Conservation (phyloP, 2,888 invertebrate species). For the Lordiphosa andalusiaca region DNA sequence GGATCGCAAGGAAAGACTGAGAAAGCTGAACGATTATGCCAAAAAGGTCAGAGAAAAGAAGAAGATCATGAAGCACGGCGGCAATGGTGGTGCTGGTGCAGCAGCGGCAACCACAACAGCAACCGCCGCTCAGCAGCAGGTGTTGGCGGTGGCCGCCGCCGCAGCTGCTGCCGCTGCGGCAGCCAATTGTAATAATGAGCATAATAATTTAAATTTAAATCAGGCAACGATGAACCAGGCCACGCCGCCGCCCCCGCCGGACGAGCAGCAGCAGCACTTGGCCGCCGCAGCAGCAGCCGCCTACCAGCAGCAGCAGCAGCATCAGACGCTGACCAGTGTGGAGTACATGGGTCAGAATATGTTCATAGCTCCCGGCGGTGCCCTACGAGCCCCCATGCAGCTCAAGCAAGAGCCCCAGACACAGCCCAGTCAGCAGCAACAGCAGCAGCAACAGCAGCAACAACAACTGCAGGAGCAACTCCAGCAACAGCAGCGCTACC, state of each 20-base stretch:
- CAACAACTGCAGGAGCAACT: slow-evolving; percentile 43
- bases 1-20: slow-evolving; percentile 80
- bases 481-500: slow-evolving; percentile 59
- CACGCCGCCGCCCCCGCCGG: slow-evolving; percentile 30
- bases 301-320: slow-evolving; percentile 57
- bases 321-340: slow-evolving; percentile 56
- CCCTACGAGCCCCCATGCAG: slow-evolving; percentile 69
- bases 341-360: slow-evolving; percentile 79
- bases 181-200: slow-evolving; percentile 76
- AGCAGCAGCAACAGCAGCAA: slow-evolving; percentile 51
- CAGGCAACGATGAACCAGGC: slow-evolving; percentile 66
- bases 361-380: slow-evolving; percentile 78
- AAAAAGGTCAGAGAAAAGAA: slow-evolving; percentile 81
- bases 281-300: slow-evolving; percentile 47
- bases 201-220: slow-evolving; percentile 78
- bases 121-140: slow-evolving; percentile 49
- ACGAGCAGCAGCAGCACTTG: slow-evolving; percentile 40
- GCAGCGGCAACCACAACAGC: slow-evolving; percentile 55
- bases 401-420: slow-evolving; percentile 70
- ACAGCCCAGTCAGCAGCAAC: slow-evolving; percentile 53
- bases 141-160: slow-evolving; percentile 56
- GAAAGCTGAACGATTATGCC: slow-evolving; percentile 80
- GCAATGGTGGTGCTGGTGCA: slow-evolving; percentile 40
- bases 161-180: slow-evolving; percentile 50
- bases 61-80: slow-evolving; percentile 77